phyloP scores from a whole-genome alignment of 2,113 vertebrate genomes.

The Barbus barbus region DNA sequence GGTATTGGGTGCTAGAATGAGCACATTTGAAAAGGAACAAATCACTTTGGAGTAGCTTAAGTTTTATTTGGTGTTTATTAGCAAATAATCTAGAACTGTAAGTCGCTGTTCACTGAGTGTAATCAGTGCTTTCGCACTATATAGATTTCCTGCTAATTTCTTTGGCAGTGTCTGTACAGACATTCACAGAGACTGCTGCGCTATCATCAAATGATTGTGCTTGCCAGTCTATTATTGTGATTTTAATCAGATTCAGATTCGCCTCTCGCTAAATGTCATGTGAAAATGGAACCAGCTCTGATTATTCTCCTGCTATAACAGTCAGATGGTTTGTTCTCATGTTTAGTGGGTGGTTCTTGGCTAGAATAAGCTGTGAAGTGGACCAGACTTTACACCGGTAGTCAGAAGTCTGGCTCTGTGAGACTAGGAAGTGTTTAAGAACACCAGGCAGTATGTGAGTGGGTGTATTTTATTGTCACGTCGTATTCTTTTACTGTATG shows the following conservation, averaged over 20 bases:
- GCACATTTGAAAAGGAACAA: background rate
- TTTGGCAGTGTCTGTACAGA: background rate
- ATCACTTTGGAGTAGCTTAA: background rate
- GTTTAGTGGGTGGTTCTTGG: slow-evolving; percentile 16
- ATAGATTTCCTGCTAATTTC: background rate
- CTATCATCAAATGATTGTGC: background rate
- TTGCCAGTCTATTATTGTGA: background rate
- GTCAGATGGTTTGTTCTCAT: background rate
- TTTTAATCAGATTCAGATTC: background rate
- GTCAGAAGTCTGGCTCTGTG: background rate
- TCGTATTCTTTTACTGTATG: background rate
- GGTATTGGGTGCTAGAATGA: background rate
- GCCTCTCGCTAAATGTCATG: background rate
- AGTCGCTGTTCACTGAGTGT: background rate
- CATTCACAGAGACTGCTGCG: background rate
- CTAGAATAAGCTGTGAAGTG: slow-evolving; percentile 13
- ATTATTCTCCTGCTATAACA: background rate
- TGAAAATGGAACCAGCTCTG: background rate
- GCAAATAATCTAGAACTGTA: background rate
- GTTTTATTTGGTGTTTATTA: background rate
- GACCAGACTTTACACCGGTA: slow-evolving; percentile 23
- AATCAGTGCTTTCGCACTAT: background rate
- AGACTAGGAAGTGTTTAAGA: background rate
- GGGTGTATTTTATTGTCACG: background rate
- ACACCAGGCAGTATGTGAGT: background rate